Conservation (phyloP, 2,797 vertebrate species). For the Discoglossus pictus region DNA sequence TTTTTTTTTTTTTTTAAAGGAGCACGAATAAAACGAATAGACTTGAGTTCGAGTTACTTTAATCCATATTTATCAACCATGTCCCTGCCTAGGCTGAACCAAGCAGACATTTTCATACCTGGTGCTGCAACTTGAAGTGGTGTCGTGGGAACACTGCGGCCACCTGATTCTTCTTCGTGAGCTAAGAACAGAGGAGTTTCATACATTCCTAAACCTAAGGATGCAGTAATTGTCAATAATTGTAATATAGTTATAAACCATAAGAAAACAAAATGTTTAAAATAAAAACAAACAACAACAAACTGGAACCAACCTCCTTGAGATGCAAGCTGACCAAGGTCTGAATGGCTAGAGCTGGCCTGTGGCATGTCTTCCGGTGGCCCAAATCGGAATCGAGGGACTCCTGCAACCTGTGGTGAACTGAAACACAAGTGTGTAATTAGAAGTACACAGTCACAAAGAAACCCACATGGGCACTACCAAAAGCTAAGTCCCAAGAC, state of each 20-base stretch:
- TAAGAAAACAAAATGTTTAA: background rate
- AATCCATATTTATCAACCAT: too few relatives aligned
- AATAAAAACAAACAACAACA: background rate
- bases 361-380: constrained; percentile 87
- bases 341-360: constrained; percentile 88
- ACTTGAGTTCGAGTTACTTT: too few relatives aligned
- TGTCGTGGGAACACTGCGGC: constrained; percentile 94
- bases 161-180: constrained; percentile 95
- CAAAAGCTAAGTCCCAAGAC: too few relatives aligned
- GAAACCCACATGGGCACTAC: too few relatives aligned
- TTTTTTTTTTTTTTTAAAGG: too few relatives aligned
- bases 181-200: constrained; percentile 94
- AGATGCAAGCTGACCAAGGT: constrained; percentile 89
- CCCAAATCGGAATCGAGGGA: constrained; percentile 88
- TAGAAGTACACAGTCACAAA: constrained; percentile 36
- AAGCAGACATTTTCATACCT: constrained; percentile 75
- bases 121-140: constrained; percentile 93
- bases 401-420: constrained; percentile 91
- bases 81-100: too few relatives aligned
- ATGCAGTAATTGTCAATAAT: constrained; percentile 10
- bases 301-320: constrained; percentile 90
- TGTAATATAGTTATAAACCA: background rate
- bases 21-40: too few relatives aligned
- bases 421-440: constrained; percentile 63
- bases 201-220: constrained; percentile 93